Conservation (phyloP, 1,140 invertebrate species). For the Globodera rostochiensis region DNA sequence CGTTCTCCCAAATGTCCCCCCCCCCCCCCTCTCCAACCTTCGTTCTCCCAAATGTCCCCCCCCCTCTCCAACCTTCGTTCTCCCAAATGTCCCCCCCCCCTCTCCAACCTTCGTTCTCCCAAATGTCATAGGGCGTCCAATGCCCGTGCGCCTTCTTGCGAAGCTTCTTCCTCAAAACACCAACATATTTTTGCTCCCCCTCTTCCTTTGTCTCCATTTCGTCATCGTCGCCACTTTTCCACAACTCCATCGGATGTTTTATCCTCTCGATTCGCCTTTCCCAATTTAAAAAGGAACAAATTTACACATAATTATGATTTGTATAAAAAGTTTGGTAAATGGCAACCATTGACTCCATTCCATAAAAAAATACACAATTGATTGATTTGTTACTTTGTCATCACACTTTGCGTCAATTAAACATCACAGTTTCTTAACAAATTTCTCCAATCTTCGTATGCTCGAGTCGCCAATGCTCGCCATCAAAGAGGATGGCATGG, state of each 20-base stretch:
- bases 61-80: neutral
- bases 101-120: neutral
- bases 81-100: neutral
- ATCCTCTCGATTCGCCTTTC: no score
- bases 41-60: no score
- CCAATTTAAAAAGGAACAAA: no score
- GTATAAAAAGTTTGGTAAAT: neutral
- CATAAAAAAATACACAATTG: neutral
- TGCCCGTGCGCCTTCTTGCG: neutral
- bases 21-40: no score
- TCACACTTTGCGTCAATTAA: neutral
- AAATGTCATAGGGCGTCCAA: slow-evolving; percentile 8
- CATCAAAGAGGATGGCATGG: slow-evolving; percentile 42
- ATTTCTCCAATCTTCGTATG: slow-evolving; percentile 61
- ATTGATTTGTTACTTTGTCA: neutral
- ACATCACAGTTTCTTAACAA: slow-evolving; percentile 54
- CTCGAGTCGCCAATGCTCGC: slow-evolving; percentile 44
- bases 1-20: no score
- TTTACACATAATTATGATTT: no score
- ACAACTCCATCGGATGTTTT: neutral
- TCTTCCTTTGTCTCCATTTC: neutral
- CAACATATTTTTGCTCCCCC: neutral
- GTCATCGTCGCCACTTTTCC: neutral
- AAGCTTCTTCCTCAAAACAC: neutral
- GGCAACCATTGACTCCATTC: neutral